Percentiles rank a stretch among this genome's conserved stretches.
Conservation (phyloP, 1,140 invertebrate genomes). For the Sinonovacula constricta region DNA sequence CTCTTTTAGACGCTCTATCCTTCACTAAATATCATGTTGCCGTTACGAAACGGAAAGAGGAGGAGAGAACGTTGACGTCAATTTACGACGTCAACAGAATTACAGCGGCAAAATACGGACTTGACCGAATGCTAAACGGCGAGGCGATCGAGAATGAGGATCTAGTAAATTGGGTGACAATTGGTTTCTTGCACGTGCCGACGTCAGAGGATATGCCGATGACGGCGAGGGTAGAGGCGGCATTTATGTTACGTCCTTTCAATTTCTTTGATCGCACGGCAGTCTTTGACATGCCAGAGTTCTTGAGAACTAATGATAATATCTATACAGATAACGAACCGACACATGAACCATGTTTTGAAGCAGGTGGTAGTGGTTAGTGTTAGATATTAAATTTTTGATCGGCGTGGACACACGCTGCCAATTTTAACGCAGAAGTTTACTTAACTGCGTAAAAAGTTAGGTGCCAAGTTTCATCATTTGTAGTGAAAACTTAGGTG, state of each 20-base stretch:
- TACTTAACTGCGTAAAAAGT: no score
- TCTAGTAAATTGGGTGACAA: conserved; percentile 48
- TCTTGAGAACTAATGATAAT: conserved; percentile 14
- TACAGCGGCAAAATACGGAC: conserved; percentile 11
- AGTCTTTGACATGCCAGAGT: conserved; percentile 49
- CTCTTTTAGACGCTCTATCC: conserved; percentile 43
- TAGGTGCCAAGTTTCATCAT: no score
- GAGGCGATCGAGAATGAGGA: conserved; percentile 47
- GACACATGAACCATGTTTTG: conserved; percentile 26
- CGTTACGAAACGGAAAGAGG: conserved; percentile 50
- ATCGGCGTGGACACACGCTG: no score
- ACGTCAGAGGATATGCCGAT: conserved; percentile 53
- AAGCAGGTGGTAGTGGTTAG: no score
- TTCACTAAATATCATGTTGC: conserved; percentile 48
- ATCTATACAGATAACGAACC: conserved; percentile 24
- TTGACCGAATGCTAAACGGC: conserved; percentile 38
- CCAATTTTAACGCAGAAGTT: no score
- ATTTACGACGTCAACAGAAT: conserved; percentile 53
- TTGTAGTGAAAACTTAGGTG: no score
- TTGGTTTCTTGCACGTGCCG: conserved; percentile 51
- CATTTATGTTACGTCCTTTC: conserved; percentile 51
- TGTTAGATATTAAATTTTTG: no score
- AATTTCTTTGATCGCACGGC: conserved; percentile 52
- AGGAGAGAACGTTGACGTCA: conserved; percentile 41
- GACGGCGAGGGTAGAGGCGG: conserved; percentile 38